Evolutionary conservation across 2,113 vertebrate species (phyloP), one percentile per base, ranked within the genome.

Genomic region (Phasianus colchicus): DNA sequence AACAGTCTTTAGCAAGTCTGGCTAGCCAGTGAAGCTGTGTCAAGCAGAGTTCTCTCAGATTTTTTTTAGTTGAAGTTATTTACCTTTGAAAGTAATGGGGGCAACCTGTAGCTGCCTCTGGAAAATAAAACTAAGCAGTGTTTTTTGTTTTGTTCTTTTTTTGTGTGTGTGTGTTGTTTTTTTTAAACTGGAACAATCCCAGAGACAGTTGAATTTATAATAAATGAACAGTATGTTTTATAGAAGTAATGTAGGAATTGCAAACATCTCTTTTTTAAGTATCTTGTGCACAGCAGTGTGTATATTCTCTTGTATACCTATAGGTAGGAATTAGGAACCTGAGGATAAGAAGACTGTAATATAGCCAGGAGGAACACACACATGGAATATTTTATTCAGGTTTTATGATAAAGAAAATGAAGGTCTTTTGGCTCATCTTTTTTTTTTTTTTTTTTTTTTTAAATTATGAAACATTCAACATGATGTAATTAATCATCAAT

Each of bases 401-500:
- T 32, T 86, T 89, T 77, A 22, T 34, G 29, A 13, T 47, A 83
- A 77, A 24, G 29, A 66, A 88, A 92, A 64, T 40, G 7, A 52
- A 85, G 4, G 3, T 8, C 2, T 8, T 20, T 34, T 83, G 32
- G 60, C 50, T 12, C 6, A 19, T 79, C 50, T 6, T 9, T 19
- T 30, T 36, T 34, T 70, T 27, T 15, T 42, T 16, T 42, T 42
- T 42, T 42, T 42, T 42, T 42, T 42, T 42, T 42, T 42, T 42
- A 13, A 42, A 43, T 43, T 36, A 81, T 67, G 40, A 54, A 73
- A 47, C 38, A 45, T 29, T 79, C 54, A 69, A 54, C 4, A 29
- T 45, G 9, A 43, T 47, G 67, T 57, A 89, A 84, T 88, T 93
- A 79, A 9, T 70, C 32, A 90, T 94, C 76, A 88, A 32, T 92